These are phyloP conservation scores for Pseudomyrmex dendroicus DNA, from an alignment of 1,140 invertebrate genomes.

Conservation along the genomic window DNA sequence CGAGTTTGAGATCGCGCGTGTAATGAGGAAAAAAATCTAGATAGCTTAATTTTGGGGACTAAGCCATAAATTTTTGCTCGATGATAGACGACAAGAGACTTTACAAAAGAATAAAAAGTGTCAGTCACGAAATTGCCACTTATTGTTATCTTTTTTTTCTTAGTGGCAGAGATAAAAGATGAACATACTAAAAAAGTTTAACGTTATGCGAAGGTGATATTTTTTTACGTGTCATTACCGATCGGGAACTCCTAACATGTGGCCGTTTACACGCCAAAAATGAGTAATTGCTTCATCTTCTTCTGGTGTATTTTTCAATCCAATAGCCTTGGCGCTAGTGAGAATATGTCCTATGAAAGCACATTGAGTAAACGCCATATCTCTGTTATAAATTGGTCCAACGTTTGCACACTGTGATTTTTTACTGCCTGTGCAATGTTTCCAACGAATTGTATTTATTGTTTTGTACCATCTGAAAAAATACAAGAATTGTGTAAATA, in stretches of 20 bases:
- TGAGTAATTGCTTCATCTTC: conserved; percentile 89
- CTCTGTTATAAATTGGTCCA: conserved; percentile 87
- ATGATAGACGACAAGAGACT: too few relatives aligned
- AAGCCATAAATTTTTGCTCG: too few relatives aligned
- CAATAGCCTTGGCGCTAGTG: conserved; percentile 86
- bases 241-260: conserved; percentile 91
- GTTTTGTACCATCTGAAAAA: conserved; percentile 84
- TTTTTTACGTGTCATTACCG: conserved; percentile 81
- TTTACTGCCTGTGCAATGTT: conserved; percentile 86
- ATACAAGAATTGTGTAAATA: background rate
- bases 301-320: conserved; percentile 83
- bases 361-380: conserved; percentile 93
- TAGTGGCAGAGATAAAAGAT: too few relatives aligned
- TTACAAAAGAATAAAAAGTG: too few relatives aligned
- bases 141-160: too few relatives aligned
- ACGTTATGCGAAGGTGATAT: too few relatives aligned
- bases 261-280: conserved; percentile 92
- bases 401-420: conserved; percentile 75
- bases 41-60: too few relatives aligned
- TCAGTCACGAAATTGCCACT: too few relatives aligned
- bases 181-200: too few relatives aligned
- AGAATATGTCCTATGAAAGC: conserved; percentile 91
- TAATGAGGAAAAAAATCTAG: too few relatives aligned
- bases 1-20: too few relatives aligned
- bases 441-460: conserved; percentile 86